A percentile compares a stretch with the other conserved stretches of the same genome.
Conservation (phyloP, 2,797 vertebrate species). For the Sebastes steindachneri region DNA sequence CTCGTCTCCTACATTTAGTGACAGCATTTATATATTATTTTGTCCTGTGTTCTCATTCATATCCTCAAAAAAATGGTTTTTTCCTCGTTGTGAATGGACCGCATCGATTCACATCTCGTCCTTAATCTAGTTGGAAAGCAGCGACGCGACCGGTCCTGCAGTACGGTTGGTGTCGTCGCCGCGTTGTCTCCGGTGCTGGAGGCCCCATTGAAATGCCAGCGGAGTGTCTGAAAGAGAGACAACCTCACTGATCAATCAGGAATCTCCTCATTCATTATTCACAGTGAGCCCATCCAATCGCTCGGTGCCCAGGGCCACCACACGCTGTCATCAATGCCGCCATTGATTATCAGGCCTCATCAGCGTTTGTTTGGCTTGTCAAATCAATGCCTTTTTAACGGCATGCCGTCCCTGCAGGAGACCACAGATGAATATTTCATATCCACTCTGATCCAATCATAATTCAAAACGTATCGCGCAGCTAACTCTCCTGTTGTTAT, state of each 20-base stretch:
- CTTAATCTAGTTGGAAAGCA: slow-evolving; percentile 33
- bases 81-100: neutral
- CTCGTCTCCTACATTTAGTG: slow-evolving; percentile 14
- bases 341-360: slow-evolving; percentile 84
- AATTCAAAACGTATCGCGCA: slow-evolving; percentile 50
- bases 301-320: slow-evolving; percentile 77
- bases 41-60: neutral
- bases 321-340: slow-evolving; percentile 78
- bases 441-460: slow-evolving; percentile 66
- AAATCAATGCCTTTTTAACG: slow-evolving; percentile 83
- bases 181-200: slow-evolving; percentile 27
- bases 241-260: slow-evolving; percentile 80
- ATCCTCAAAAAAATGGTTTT: neutral
- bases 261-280: slow-evolving; percentile 85
- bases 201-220: slow-evolving; percentile 76
- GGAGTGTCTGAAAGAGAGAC: slow-evolving; percentile 73
- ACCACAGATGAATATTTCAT: slow-evolving; percentile 82
- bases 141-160: slow-evolving; percentile 11
- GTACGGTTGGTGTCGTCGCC: slow-evolving; percentile 14
- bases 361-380: slow-evolving; percentile 84
- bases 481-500: slow-evolving; percentile 30
- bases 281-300: slow-evolving; percentile 75
- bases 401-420: slow-evolving; percentile 71
- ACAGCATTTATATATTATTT: slow-evolving; percentile 5
- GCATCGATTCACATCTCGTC: slow-evolving; percentile 17